Conservation (phyloP, 2,113 vertebrate species). For the Brachionichthys hirsutus region DNA sequence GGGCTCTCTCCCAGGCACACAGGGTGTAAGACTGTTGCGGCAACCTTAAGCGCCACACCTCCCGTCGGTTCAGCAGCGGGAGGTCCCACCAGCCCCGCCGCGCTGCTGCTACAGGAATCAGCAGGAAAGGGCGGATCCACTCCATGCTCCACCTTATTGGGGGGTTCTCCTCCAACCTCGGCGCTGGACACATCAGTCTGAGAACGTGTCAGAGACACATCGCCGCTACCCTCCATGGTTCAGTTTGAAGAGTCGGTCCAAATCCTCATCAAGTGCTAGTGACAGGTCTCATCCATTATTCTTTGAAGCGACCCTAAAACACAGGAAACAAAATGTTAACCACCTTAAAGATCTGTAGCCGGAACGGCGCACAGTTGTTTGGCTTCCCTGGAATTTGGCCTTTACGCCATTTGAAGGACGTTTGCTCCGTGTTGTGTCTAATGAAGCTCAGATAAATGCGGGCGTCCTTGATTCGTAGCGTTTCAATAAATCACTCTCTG, state of each 20-base stretch:
- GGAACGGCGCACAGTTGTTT: neutral
- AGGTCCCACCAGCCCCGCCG: slow-evolving; percentile 79
- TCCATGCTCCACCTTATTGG: slow-evolving; percentile 85
- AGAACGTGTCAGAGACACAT: slow-evolving; percentile 78
- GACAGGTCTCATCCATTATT: slow-evolving; percentile 49
- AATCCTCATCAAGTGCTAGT: slow-evolving; percentile 59
- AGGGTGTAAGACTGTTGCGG: slow-evolving; percentile 91
- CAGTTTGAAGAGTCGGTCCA: slow-evolving; percentile 20
- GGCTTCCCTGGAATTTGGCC: slow-evolving; percentile 10
- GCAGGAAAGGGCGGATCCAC: slow-evolving; percentile 79
- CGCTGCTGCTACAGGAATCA: slow-evolving; percentile 84
- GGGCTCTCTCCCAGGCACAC: slow-evolving; percentile 94
- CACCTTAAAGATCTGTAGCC: slow-evolving; percentile 2
- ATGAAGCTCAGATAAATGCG: no score
- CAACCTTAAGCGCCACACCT: slow-evolving; percentile 89
- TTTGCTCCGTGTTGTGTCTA: no score
- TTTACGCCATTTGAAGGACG: no score
- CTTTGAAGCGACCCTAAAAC: slow-evolving; percentile 41
- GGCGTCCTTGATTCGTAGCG: no score
- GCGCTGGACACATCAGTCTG: slow-evolving; percentile 68
- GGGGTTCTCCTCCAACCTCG: slow-evolving; percentile 41
- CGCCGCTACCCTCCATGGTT: slow-evolving; percentile 84
- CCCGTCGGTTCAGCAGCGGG: slow-evolving; percentile 81
- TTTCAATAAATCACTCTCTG: no score
- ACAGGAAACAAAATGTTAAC: slow-evolving; percentile 72